A percentile compares a stretch with the other conserved stretches of the same genome.
Evolutionary conservation across 1,140 invertebrate genomes (phyloP).

Genomic region (Drosophila subobscura): DNA sequence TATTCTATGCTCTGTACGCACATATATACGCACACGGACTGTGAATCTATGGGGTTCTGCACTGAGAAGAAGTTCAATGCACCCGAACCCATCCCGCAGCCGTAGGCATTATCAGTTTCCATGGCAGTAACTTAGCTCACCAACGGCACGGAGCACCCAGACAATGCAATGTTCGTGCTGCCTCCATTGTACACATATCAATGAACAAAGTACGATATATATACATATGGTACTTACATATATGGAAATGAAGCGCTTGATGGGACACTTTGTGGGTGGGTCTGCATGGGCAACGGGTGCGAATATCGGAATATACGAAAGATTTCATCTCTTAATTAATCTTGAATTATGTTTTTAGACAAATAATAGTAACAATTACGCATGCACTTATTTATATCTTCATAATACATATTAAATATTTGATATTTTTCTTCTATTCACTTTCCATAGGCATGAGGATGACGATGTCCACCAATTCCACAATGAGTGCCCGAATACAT

Average conservation of each 20-base stretch:
- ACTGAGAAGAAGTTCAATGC: conserved; percentile 35
- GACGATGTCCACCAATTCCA: conserved; percentile 88
- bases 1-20: conserved; percentile 25
- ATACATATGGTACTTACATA: too few species aligned
- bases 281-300: too few species aligned
- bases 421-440: conserved; percentile 29
- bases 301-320: too few species aligned
- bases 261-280: too few species aligned
- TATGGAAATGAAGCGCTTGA: not conserved
- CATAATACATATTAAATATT: not conserved
- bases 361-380: not conserved
- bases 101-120: conserved; percentile 32
- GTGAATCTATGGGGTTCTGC: conserved; percentile 11
- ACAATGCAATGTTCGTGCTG: conserved; percentile 9
- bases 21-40: conserved; percentile 2
- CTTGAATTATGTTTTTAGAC: too few species aligned
- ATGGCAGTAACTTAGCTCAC: conserved; percentile 38
- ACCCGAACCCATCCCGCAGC: not conserved
- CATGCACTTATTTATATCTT: not conserved
- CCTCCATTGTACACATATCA: conserved; percentile 21
- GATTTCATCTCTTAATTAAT: too few species aligned
- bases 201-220: conserved; percentile 6
- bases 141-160: conserved; percentile 11
- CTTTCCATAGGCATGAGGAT: conserved; percentile 86
- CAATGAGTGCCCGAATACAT: conserved; percentile 86